Base-by-base conservation (phyloP, 2,113 vertebrate species). In the Lepus americanus region DNA sequence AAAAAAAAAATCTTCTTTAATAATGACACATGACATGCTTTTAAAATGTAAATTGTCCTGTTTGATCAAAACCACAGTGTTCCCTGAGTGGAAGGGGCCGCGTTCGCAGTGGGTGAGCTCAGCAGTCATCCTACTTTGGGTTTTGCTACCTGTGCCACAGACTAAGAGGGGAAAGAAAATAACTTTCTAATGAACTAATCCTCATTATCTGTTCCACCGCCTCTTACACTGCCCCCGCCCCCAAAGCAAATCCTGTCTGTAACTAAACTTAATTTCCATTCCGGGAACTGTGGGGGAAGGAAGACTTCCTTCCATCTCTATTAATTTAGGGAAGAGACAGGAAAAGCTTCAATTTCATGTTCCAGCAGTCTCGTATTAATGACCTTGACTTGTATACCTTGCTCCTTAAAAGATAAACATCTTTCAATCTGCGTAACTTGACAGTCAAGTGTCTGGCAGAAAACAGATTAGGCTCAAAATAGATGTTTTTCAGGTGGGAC, bases 111-210 rank as follows among this genome's bases (percentile, higher is more conserved):
- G 23, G 39, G 64, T 3, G 14, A 19, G 69, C 25, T 85, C 49
- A 17, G 61, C 0, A 12, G 6, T 22, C 27, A 25, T 1, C 9
- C 49, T 22, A n/a, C 8, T 11, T 1, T 5, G 3, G 49, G 66
- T 72, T 17, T 59, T 74, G 55, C 44, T 59, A 9, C 7, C 0
- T 29, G 23, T 61, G 31, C 14, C 19, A 36, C 0, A 20, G 17
- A 84, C 2, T 23, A 33, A 36, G 63, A 63, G 17, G 36, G 27
- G 23, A 67, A 74, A 61, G 87, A 53, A 3, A 73, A 69, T 16
- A n/a, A 23, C 12, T 49, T 77, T 67, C 39, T 25, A 44, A 17
- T 59, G 81, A 12, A 55, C 70, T 53, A 69, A 66, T 17, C 22
- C 2, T 87, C 23, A 66, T n/a, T 31, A 64, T 9, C n/a, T 44